Evolutionary conservation across 1,140 invertebrate species (phyloP).

Genomic region (Oncopeltus fasciatus): DNA sequence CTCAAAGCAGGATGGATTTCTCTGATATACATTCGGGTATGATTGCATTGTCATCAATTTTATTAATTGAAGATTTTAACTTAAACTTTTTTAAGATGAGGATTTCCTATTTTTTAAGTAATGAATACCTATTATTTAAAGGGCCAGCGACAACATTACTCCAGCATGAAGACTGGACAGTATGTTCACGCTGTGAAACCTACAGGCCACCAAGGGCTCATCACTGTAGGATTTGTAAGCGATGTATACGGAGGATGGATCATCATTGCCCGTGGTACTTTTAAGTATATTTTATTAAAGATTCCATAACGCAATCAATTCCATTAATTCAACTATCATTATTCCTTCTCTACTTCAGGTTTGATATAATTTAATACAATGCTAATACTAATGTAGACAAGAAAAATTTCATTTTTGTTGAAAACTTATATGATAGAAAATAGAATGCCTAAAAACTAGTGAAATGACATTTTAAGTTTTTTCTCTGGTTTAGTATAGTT

Average conservation of each 20-base stretch:
- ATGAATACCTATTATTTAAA: constrained; percentile 19
- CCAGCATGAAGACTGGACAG: constrained; percentile 63
- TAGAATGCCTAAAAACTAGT: no score
- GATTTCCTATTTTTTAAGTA: not conserved
- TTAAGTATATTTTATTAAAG: no score
- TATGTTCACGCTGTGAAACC: constrained; percentile 70
- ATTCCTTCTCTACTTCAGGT: no score
- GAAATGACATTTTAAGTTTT: no score
- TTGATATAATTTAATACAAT: no score
- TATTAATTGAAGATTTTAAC: not conserved
- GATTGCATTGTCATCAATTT: not conserved
- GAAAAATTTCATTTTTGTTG: no score
- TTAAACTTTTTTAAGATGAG: not conserved
- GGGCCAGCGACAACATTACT: constrained; percentile 20
- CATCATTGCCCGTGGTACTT: constrained; percentile 53
- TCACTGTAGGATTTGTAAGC: constrained; percentile 77
- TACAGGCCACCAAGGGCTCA: constrained; percentile 73
- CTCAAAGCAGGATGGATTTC: constrained; percentile 64
- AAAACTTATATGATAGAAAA: no score
- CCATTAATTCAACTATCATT: no score
- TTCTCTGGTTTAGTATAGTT: no score
- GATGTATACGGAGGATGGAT: constrained; percentile 78
- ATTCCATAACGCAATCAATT: no score
- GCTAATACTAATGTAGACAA: no score
- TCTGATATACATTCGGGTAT: constrained; percentile 60